Evolutionary conservation across 2,888 invertebrate species (phyloP), one percentile per base, ranked within the genome.

Genomic region (Zeuzera pyrina): DNA sequence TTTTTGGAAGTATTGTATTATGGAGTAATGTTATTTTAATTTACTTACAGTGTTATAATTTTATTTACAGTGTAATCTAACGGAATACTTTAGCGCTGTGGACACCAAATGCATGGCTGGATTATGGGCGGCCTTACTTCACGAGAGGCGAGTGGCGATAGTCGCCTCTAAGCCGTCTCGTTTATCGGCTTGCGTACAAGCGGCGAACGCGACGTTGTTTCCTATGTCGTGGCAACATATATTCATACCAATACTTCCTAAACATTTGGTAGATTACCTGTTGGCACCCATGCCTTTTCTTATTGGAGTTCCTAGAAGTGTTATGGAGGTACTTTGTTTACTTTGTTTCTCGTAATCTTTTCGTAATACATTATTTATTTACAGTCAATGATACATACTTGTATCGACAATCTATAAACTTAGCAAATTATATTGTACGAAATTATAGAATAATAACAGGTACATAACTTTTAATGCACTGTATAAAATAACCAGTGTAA

Each of bases 201-300:
- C 97, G 8, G 95, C 97, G 11, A 95, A 96, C 65, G 90, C 94
- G 39, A 90, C 98, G 28, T 89, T 99, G 24, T 98, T 97, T 74
- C 98, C 98, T 1, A 97, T 99, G 97, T 92, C 92, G 47, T 98
- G 98, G 98, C 98, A 98, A 76, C 97, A 98, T 59, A 95, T 98
- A 60, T 98, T 94, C 71, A 97, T 98, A 73, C 98, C 98, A 31
- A 92, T 98, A 48, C 79, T 98, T 56, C 97, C 98, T 12, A 87
- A 90, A 66, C 89, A 92, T 59, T 86, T 98, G 40, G 90, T 93
- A 45, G 98, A 97, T 73, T 95, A 95, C 70, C 79, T 96, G 45
- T 85, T 91, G 49, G 98, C 98, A 8, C 98, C 98, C 1, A 98
- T 98, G 98, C 98, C 98, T 28, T 98, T 94, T 83, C 85, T 98